Evolutionary conservation across 2,797 vertebrate genomes (phyloP), one percentile per base, ranked within the genome.

Genomic region (Psittacula derbiana): DNA sequence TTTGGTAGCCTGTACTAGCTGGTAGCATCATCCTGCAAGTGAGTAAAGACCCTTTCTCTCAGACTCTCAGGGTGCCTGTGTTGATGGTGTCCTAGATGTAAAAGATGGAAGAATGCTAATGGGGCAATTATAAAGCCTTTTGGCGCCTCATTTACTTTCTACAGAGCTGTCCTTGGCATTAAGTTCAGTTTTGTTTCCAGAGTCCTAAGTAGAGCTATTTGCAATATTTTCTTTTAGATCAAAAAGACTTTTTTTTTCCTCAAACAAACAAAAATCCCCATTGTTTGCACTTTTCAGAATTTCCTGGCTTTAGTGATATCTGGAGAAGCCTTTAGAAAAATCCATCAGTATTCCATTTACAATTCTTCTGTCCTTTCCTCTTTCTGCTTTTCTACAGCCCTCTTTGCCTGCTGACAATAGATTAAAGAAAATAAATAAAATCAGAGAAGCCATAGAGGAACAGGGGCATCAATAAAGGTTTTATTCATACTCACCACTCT

Each of bases 21-120:
- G 86, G 82, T 23, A 61, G 20, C 57, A 80, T 82, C 66, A 79
- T 49, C 50, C 61, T 80, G 67, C 21, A 67, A 82, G 75, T 0
- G 3, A 25, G 41, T 21, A 23, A 85, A 92, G 89, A 6, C 27
- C 16, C 55, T 86, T 57, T 57, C 67, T 76, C 49, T 55, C 64
- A 85, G 80, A 52, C 84, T 89, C 74, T 83, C 52, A 21, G 71
- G 61, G n/a, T 93, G 88, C 55, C 88, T 80, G 47, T 91, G 79
- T 83, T 83, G 81, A 69, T 85, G 76, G 65, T 89, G 52, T 74
- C 78, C 76, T 58, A 94, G 92, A 90, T 88, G 67, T 49, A 78
- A 86, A 87, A 93, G 74, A 93, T 93, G 84, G 85, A 95, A 96
- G 85, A 86, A 65, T 53, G 80, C 74, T 94, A 95, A 94, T 93